Conservation (phyloP, 2,113 vertebrate species). For the Phalacrocorax aristotelis region DNA sequence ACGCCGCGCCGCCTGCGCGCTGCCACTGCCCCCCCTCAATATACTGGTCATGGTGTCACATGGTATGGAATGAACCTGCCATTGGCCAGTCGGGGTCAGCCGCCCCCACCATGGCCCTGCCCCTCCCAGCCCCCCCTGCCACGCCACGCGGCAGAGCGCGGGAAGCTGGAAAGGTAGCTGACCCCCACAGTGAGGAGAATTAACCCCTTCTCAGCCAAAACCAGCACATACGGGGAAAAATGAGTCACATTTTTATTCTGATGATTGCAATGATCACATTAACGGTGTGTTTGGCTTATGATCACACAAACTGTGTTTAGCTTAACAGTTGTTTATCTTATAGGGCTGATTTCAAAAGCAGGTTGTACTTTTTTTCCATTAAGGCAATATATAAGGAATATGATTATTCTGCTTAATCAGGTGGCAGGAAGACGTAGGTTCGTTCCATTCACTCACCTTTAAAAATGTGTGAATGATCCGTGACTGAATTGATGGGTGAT, state of each 20-base stretch:
- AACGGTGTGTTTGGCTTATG: no score
- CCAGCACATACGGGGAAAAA: not conserved
- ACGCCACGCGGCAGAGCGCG: no score
- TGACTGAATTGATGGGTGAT: not conserved
- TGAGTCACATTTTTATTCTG: not conserved
- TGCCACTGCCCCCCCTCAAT: no score
- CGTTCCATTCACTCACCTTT: not conserved
- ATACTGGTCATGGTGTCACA: no score
- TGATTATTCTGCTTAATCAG: not conserved
- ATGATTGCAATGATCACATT: not conserved
- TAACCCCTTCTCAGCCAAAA: no score
- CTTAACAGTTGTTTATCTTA: not conserved
- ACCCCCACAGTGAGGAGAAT: no score
- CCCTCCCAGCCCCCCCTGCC: no score
- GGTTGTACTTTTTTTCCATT: not conserved
- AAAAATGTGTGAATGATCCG: not conserved
- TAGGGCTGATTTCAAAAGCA: not conserved
- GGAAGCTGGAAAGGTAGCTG: no score
- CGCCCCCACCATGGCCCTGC: no score
- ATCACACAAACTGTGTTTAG: not conserved
- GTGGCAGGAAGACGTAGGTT: not conserved
- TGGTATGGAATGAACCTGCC: no score
- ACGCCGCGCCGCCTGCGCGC: no score
- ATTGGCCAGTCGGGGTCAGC: no score
- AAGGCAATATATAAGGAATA: not conserved